These are phyloP conservation scores for Hippasteria phrygiana DNA, from an alignment of 53 echinoderm and acorn worm species.

Conservation along the genomic window DNA sequence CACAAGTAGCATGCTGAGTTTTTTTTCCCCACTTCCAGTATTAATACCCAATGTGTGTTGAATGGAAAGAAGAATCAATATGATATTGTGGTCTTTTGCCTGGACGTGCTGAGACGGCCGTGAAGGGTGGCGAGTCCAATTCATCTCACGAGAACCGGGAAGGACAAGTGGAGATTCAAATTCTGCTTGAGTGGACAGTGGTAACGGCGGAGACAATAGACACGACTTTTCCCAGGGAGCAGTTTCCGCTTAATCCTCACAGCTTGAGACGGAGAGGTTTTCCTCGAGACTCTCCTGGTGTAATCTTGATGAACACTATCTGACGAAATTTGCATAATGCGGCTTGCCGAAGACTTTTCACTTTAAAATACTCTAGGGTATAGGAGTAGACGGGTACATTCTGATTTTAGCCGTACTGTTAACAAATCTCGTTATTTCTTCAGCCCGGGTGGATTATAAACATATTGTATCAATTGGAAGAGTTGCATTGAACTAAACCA, in stretches of 20 bases:
- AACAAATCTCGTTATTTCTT: too few species aligned
- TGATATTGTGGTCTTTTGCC: neutral
- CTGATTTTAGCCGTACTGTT: neutral
- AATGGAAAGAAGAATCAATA: neutral
- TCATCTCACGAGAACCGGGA: neutral
- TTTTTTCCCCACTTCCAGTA: neutral
- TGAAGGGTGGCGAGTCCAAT: slow-evolving; percentile 20
- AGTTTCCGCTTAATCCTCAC: neutral
- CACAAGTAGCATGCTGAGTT: neutral
- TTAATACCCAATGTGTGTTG: neutral
- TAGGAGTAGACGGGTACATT: neutral
- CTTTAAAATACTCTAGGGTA: neutral
- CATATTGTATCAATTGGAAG: too few species aligned
- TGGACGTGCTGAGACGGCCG: neutral
- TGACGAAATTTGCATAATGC: neutral
- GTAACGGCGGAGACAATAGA: neutral
- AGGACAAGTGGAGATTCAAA: slow-evolving; percentile 10
- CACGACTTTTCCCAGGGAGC: neutral
- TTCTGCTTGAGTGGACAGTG: slow-evolving; percentile 18
- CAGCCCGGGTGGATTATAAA: too few species aligned
- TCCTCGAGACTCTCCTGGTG: neutral
- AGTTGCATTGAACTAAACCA: too few species aligned
- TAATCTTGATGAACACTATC: neutral
- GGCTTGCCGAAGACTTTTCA: neutral
- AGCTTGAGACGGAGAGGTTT: slow-evolving; percentile 17